Conservation (phyloP, 2,113 vertebrate species). For the Ophiodon elongatus region DNA sequence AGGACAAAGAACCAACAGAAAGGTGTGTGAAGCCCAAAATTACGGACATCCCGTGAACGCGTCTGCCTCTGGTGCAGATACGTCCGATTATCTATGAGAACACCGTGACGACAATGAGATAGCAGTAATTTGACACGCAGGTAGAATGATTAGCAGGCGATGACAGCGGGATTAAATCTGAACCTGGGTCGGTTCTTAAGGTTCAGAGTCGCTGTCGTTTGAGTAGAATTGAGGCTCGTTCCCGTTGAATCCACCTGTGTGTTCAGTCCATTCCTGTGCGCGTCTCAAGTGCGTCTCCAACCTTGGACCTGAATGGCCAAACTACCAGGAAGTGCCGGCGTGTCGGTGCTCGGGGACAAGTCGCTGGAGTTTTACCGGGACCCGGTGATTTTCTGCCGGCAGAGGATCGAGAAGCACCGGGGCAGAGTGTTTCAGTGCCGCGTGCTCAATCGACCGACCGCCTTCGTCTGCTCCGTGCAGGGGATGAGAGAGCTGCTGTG, state of each 20-base stretch:
- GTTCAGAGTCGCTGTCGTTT: not conserved
- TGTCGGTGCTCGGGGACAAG: slow-evolving; percentile 76
- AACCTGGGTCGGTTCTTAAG: not conserved
- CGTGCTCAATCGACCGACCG: slow-evolving; percentile 79
- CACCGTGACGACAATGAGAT: slow-evolving; percentile 10
- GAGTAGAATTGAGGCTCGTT: not conserved
- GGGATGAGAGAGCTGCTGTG: slow-evolving; percentile 75
- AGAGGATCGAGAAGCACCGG: slow-evolving; percentile 68
- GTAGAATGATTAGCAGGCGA: not conserved
- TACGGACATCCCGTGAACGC: slow-evolving; percentile 52
- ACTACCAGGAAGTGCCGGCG: slow-evolving; percentile 75
- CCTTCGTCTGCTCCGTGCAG: slow-evolving; percentile 74
- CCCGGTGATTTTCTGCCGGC: slow-evolving; percentile 74
- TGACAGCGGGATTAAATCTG: not conserved
- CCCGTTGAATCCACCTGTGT: not conserved
- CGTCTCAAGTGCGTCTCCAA: not conserved
- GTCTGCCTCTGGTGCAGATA: not conserved
- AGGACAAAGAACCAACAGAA: not conserved
- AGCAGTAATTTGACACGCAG: slow-evolving; percentile 12
- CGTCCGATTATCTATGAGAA: not conserved
- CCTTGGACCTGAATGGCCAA: slow-evolving; percentile 64
- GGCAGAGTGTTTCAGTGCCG: slow-evolving; percentile 74
- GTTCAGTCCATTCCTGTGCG: too few relatives aligned
- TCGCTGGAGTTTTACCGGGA: slow-evolving; percentile 81
- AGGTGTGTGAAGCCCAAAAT: not conserved